A percentile compares a stretch with the other conserved stretches of the same genome.
These are phyloP conservation scores for Syngnathus scovelli DNA, from an alignment of 2,113 vertebrate genomes.

Conservation along the genomic window DNA sequence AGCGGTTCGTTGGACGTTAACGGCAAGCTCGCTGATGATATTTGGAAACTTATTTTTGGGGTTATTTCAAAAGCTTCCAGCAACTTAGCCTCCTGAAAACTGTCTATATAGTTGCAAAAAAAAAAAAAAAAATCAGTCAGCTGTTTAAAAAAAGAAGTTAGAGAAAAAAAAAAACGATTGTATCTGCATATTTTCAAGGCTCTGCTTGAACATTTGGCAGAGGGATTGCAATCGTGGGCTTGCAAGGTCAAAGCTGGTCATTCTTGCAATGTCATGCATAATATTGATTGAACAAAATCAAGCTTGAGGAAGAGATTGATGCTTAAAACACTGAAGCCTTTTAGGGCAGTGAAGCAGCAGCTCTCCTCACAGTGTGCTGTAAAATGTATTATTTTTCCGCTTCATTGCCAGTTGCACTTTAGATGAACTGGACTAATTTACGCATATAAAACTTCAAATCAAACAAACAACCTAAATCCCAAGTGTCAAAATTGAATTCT, in stretches of 20 bases:
- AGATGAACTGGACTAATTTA: conserved; percentile 34
- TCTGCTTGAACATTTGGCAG: conserved; percentile 13
- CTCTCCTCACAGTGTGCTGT: conserved; percentile 22
- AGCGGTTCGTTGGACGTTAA: no score
- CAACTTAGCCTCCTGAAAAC: not conserved
- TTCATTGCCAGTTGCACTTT: conserved; percentile 22
- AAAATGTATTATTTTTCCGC: conserved; percentile 30
- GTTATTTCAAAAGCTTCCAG: not conserved
- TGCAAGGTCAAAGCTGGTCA: conserved; percentile 15
- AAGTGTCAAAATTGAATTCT: conserved; percentile 15
- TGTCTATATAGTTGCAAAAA: not conserved
- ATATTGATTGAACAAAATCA: conserved; percentile 29
- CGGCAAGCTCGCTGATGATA: no score
- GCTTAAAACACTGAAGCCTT: conserved; percentile 31
- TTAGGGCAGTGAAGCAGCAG: conserved; percentile 35
- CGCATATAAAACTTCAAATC: conserved; percentile 23
- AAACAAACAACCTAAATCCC: conserved; percentile 25
- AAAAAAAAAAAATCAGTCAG: not conserved
- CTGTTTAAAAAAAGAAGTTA: conserved; percentile 3
- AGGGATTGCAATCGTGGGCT: conserved; percentile 19
- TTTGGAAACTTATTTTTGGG: no score
- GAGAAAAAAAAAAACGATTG: conserved; percentile 27
- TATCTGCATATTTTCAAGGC: not conserved
- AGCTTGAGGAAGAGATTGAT: conserved; percentile 30
- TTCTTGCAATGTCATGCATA: conserved; percentile 30